A percentile compares a stretch with the other conserved stretches of the same genome.
phyloP scores from a whole-genome alignment of 2,888 invertebrate genomes.

The Hypena proboscidalis region DNA sequence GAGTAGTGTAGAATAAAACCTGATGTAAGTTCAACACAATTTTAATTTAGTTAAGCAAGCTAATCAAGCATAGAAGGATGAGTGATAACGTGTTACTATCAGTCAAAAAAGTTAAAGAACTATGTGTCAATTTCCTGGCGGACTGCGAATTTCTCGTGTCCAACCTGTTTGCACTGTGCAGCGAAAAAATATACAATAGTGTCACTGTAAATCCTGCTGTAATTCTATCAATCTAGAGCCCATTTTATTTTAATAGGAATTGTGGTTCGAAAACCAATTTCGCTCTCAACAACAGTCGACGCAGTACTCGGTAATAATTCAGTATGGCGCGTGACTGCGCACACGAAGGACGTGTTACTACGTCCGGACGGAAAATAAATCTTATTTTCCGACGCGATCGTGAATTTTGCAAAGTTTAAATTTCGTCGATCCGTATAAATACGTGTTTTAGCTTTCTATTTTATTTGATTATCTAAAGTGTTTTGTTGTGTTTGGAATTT shows the following conservation, averaged over 20 bases:
- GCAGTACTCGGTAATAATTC: constrained; percentile 69
- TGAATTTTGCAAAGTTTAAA: constrained; percentile 54
- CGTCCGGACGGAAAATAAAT: constrained; percentile 41
- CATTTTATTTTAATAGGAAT: constrained; percentile 47
- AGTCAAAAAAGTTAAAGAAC: constrained; percentile 60
- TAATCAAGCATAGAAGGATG: constrained; percentile 18
- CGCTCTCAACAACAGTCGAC: constrained; percentile 73
- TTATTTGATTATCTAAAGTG: constrained; percentile 35
- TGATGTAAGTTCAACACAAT: no score
- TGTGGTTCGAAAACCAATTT: constrained; percentile 72
- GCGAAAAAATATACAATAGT: constrained; percentile 54
- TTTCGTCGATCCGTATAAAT: constrained; percentile 43
- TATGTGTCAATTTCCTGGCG: constrained; percentile 63
- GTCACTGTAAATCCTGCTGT: constrained; percentile 54
- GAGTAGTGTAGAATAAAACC: no score
- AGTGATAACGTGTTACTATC: constrained; percentile 52
- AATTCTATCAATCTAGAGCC: constrained; percentile 50
- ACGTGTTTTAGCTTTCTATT: constrained; percentile 40
- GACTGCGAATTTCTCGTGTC: constrained; percentile 70
- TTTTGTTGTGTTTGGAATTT: constrained; percentile 42
- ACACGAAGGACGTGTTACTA: constrained; percentile 54
- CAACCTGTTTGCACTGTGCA: constrained; percentile 65
- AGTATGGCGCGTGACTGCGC: constrained; percentile 77
- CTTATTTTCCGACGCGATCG: constrained; percentile 52
- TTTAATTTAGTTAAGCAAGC: no score